A percentile compares a stretch with the other conserved stretches of the same genome.
phyloP scores from a whole-genome alignment of 2,113 vertebrate genomes.

The Cygnus atratus region DNA sequence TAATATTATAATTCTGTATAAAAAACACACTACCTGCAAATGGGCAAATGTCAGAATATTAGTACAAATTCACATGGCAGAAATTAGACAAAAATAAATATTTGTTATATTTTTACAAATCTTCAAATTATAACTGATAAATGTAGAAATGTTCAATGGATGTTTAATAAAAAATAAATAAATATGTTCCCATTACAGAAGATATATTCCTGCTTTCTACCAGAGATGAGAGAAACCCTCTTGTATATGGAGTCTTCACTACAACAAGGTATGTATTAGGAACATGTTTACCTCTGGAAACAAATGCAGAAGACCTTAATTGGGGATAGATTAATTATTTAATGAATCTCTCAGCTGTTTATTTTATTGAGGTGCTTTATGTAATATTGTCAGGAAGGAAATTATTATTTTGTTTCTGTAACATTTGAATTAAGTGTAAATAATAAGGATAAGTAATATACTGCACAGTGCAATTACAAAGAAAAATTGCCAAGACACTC shows the following conservation, averaged over 20 bases:
- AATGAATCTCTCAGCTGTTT: not conserved
- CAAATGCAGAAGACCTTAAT: not conserved
- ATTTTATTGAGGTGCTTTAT: not conserved
- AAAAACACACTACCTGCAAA: not conserved
- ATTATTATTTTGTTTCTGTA: not conserved
- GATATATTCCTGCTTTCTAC: constrained; percentile 94
- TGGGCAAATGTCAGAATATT: not conserved
- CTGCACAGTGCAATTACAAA: not conserved
- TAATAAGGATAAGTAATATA: not conserved
- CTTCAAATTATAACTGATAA: not conserved
- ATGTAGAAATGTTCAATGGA: not conserved
- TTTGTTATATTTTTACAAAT: not conserved
- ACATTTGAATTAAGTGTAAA: not conserved
- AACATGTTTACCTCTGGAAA: not conserved
- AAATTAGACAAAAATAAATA: not conserved
- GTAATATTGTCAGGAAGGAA: not conserved
- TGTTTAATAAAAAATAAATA: not conserved
- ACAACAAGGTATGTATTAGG: constrained; percentile 87
- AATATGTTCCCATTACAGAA: constrained; percentile 76
- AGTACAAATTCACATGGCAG: not conserved
- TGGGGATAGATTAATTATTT: not conserved
- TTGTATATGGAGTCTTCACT: constrained; percentile 94
- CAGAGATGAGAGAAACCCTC: constrained; percentile 90
- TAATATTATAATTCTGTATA: not conserved
- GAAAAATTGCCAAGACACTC: not conserved